These are phyloP conservation scores for Ploceus nigricollis DNA, from an alignment of 2,113 vertebrate species.

Conservation along the genomic window DNA sequence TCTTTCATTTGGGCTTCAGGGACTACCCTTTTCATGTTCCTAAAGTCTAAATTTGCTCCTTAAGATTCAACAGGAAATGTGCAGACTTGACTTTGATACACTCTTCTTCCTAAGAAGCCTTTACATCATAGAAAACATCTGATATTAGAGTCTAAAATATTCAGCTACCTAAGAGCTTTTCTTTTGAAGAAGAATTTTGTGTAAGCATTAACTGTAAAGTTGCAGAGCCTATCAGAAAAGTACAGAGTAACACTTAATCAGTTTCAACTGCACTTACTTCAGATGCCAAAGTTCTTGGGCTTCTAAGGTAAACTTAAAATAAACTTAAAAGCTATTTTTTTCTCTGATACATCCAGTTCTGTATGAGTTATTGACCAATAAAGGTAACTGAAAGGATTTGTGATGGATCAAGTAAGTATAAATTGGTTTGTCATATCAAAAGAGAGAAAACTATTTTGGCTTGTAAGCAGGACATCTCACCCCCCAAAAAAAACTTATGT, in stretches of 20 bases:
- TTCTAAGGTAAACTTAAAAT: neutral
- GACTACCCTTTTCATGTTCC: neutral
- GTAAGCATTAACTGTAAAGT: neutral
- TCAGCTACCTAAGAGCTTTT: neutral
- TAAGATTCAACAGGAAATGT: neutral
- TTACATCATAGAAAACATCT: neutral
- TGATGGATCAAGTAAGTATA: neutral
- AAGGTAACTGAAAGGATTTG: neutral
- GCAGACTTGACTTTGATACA: neutral
- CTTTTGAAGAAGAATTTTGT: neutral
- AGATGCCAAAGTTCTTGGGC: neutral
- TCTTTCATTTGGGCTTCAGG: slow-evolving; percentile 16
- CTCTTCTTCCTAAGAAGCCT: neutral
- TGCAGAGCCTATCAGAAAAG: neutral
- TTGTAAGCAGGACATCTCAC: neutral
- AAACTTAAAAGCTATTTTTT: neutral
- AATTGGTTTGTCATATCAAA: neutral
- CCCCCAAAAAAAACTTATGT: neutral
- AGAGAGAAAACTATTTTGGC: neutral
- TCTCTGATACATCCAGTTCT: neutral
- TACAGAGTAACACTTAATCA: neutral
- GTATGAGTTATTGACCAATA: neutral
- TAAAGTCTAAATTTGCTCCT: neutral
- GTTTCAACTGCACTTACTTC: neutral
- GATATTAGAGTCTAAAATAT: neutral